Evolutionary conservation across 1,140 invertebrate species (phyloP).

Genomic region (Myzus persicae): DNA sequence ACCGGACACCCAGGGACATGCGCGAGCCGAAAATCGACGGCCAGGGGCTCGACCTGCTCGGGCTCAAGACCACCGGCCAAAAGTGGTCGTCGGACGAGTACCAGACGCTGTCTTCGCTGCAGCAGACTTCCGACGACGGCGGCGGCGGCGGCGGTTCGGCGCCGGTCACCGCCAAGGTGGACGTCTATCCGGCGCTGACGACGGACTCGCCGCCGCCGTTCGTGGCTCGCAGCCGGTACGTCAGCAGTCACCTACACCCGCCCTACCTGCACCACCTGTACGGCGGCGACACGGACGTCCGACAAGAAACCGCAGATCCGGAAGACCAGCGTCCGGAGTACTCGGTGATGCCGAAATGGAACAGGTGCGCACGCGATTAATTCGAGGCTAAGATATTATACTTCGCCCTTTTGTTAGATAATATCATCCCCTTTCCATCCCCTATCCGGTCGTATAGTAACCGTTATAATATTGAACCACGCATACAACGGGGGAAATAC

Average conservation of each 20-base stretch:
- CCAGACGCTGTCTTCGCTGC: not conserved
- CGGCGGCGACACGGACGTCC: not conserved
- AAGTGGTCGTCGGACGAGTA: constrained; percentile 5
- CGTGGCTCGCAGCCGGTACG: not conserved
- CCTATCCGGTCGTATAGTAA: no score
- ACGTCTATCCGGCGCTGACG: not conserved
- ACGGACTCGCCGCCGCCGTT: not conserved
- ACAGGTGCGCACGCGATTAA: not conserved
- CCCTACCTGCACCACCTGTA: not conserved
- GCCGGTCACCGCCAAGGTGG: not conserved
- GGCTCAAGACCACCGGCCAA: not conserved
- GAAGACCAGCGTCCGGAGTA: not conserved
- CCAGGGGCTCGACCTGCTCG: not conserved
- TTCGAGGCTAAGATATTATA: no score
- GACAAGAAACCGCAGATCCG: not conserved
- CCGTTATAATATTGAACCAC: no score
- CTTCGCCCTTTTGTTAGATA: no score
- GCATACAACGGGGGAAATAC: no score
- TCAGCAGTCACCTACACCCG: not conserved
- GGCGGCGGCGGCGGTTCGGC: not conserved
- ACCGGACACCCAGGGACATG: not conserved
- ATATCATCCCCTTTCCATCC: no score
- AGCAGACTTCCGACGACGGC: not conserved
- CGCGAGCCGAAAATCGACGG: not conserved
- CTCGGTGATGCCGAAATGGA: not conserved